Conservation (phyloP, 2,888 invertebrate species). For the Galerucella nymphaeae region DNA sequence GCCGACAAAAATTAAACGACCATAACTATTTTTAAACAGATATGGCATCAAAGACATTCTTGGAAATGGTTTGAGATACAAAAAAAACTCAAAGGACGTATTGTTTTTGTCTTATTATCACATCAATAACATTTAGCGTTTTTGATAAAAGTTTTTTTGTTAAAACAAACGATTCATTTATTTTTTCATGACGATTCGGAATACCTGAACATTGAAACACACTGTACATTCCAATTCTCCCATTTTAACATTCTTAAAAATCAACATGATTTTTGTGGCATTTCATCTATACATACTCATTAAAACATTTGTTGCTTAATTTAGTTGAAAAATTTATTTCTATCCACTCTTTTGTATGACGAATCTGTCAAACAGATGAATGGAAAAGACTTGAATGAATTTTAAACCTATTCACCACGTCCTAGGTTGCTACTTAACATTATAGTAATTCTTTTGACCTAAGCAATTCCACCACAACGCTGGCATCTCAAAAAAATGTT, state of each 20-base stretch:
- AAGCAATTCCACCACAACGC: slow-evolving; percentile 14
- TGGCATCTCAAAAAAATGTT: no score
- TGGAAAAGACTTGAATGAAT: slow-evolving; percentile 19
- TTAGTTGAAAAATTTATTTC: slow-evolving; percentile 4
- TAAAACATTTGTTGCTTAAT: slow-evolving; percentile 19
- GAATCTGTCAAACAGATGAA: slow-evolving; percentile 15
- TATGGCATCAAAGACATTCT: slow-evolving; percentile 17
- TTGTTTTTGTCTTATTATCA: not conserved
- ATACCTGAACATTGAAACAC: not conserved
- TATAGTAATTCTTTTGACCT: not conserved
- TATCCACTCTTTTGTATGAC: not conserved
- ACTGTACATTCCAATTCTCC: not conserved
- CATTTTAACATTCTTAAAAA: slow-evolving; percentile 10
- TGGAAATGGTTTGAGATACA: not conserved
- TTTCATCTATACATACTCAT: slow-evolving; percentile 4
- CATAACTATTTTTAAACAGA: slow-evolving; percentile 32
- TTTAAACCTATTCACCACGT: slow-evolving; percentile 16
- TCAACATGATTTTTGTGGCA: slow-evolving; percentile 12
- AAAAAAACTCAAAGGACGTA: not conserved
- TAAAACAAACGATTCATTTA: not conserved
- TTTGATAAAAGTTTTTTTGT: not conserved
- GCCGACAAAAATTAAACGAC: slow-evolving; percentile 17
- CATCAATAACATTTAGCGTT: not conserved
- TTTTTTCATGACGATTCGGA: not conserved
- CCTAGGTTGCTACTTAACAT: not conserved